phyloP scores from a whole-genome alignment of 2,888 invertebrate species.

The Campopleginae sp. region DNA sequence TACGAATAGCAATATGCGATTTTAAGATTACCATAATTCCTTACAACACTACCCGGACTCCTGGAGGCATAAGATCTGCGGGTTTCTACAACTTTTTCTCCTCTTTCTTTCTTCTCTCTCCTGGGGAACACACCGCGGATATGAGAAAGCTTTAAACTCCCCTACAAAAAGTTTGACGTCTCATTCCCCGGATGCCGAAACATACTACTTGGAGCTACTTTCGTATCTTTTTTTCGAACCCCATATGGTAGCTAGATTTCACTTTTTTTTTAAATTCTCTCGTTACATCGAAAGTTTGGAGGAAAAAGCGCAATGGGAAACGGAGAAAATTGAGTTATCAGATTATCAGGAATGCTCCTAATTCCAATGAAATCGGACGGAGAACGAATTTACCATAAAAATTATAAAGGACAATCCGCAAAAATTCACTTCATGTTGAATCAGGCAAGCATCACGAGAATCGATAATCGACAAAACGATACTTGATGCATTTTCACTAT shows the following conservation, averaged over 20 bases:
- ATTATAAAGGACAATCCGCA: neutral
- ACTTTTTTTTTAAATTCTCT: slow-evolving; percentile 25
- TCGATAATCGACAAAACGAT: neutral
- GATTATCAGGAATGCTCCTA: slow-evolving; percentile 10
- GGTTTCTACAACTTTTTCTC: slow-evolving; percentile 47
- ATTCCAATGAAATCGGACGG: neutral
- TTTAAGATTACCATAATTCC: slow-evolving; percentile 78
- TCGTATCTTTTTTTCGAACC: slow-evolving; percentile 22
- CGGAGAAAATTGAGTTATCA: slow-evolving; percentile 18
- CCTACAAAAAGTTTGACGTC: slow-evolving; percentile 60
- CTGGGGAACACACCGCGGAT: slow-evolving; percentile 38
- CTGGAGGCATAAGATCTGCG: slow-evolving; percentile 43
- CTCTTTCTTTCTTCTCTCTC: slow-evolving; percentile 40
- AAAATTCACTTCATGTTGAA: neutral
- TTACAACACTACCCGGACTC: slow-evolving; percentile 62
- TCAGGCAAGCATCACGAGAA: neutral
- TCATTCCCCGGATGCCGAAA: slow-evolving; percentile 49
- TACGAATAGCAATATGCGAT: slow-evolving; percentile 74
- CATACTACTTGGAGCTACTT: slow-evolving; percentile 25
- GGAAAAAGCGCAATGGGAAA: slow-evolving; percentile 11
- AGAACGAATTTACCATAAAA: neutral
- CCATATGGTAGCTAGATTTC: slow-evolving; percentile 7
- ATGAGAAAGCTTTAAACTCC: slow-evolving; percentile 58
- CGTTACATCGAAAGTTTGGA: slow-evolving; percentile 15
- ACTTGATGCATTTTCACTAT: neutral